These are phyloP conservation scores for Nesidiocoris tenuis DNA, from an alignment of 2,888 invertebrate genomes.

Conservation along the genomic window DNA sequence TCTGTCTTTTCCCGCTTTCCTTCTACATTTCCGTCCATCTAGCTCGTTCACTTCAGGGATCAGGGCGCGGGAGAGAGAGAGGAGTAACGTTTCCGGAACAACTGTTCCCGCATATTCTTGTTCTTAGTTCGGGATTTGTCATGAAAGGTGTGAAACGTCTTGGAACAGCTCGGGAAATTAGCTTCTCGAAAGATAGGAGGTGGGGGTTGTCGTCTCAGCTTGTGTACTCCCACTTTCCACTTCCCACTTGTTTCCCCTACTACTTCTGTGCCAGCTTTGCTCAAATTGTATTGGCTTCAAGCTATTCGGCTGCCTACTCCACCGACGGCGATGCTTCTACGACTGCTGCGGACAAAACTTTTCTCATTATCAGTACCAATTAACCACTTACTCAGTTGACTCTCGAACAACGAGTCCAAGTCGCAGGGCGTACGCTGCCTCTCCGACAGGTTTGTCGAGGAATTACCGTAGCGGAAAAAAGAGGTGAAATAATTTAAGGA, in stretches of 20 bases:
- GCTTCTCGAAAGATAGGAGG: neutral
- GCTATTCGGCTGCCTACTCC: neutral
- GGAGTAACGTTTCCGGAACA: neutral
- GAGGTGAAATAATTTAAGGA: neutral
- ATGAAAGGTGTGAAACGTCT: neutral
- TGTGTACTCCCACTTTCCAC: too few relatives aligned
- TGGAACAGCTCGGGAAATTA: neutral
- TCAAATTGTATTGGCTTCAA: neutral
- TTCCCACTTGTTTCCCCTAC: too few relatives aligned
- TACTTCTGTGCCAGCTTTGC: neutral
- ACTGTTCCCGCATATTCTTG: neutral
- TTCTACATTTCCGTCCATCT: too few relatives aligned
- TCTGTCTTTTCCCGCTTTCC: too few relatives aligned
- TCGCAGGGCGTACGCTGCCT: neutral
- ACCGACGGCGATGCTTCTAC: neutral
- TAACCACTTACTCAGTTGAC: constrained; percentile 10
- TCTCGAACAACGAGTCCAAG: constrained; percentile 6
- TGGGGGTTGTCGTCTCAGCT: too few relatives aligned
- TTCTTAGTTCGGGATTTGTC: neutral
- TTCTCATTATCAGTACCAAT: constrained; percentile 26
- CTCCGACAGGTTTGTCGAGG: neutral
- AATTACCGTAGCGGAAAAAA: neutral
- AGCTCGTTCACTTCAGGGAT: too few relatives aligned
- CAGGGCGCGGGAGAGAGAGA: too few relatives aligned
- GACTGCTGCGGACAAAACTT: constrained; percentile 7